A percentile compares a stretch with the other conserved stretches of the same genome.
Evolutionary conservation across 2,888 invertebrate genomes (phyloP).

Genomic region (Conomelus anceps): DNA sequence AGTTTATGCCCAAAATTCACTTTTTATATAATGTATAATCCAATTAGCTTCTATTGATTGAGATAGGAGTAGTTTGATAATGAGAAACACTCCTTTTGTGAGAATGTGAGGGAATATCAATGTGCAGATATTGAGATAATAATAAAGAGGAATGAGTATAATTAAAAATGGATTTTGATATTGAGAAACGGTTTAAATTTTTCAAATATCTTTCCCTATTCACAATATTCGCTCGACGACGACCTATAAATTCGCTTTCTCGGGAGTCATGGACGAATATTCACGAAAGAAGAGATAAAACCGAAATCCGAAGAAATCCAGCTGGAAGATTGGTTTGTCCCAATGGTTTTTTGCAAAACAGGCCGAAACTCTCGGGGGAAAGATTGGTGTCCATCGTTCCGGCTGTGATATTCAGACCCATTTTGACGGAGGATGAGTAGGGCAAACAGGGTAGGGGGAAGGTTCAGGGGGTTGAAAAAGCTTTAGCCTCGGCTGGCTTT

Average conservation of each 20-base stretch:
- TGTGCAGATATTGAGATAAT: too few relatives aligned
- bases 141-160: too few relatives aligned
- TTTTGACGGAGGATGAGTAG: not conserved
- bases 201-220: not conserved
- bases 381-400: not conserved
- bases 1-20: too few relatives aligned
- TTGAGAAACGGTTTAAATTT: not conserved
- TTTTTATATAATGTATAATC: too few relatives aligned
- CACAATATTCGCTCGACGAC: not conserved
- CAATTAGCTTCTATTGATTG: too few relatives aligned
- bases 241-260: not conserved
- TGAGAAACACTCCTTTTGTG: too few relatives aligned
- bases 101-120: too few relatives aligned
- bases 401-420: not conserved
- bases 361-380: not conserved
- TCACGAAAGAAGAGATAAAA: not conserved
- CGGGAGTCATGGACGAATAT: not conserved
- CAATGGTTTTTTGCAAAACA: not conserved
- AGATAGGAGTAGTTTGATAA: too few relatives aligned
- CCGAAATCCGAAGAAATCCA: not conserved
- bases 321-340: not conserved
- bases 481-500: not conserved
- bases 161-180: too few relatives aligned
- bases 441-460: not conserved
- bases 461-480: not conserved